These are phyloP conservation scores for Bruchidius siliquastri DNA, from an alignment of 2,888 invertebrate genomes.

Conservation along the genomic window DNA sequence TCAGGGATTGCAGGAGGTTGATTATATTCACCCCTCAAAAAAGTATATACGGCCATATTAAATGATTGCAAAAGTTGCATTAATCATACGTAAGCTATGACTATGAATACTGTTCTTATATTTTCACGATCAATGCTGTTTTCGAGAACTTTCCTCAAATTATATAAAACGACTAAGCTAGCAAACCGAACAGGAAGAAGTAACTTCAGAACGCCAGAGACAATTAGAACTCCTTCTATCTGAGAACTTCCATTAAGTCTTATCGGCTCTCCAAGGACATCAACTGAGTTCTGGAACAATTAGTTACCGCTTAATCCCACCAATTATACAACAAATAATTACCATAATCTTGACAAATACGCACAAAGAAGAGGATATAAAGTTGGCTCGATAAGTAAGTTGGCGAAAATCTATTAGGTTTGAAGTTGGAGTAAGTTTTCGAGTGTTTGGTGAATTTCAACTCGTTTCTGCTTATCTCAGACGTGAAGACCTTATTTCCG, in stretches of 20 bases:
- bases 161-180: too few species aligned
- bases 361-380: slow-evolving; percentile 2
- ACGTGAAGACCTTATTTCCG: not conserved
- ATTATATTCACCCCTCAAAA: too few species aligned
- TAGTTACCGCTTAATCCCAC: slow-evolving; percentile 1
- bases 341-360: slow-evolving; percentile 2
- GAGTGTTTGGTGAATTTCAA: not conserved
- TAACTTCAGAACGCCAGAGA: not conserved
- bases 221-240: not conserved
- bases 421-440: not conserved
- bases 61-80: too few species aligned
- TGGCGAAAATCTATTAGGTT: not conserved
- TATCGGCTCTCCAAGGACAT: not conserved
- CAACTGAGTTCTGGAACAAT: not conserved
- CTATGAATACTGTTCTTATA: too few species aligned
- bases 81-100: too few species aligned
- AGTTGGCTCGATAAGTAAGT: not conserved
- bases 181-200: too few species aligned
- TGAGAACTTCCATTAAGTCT: not conserved
- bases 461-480: not conserved
- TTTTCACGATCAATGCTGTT: too few species aligned
- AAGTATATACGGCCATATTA: too few species aligned
- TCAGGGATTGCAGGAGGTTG: too few species aligned
- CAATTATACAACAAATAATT: slow-evolving; percentile 3
- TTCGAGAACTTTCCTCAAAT: too few species aligned